Conservation (phyloP, 2,797 vertebrate genomes). For the Coregonus suidteri region DNA sequence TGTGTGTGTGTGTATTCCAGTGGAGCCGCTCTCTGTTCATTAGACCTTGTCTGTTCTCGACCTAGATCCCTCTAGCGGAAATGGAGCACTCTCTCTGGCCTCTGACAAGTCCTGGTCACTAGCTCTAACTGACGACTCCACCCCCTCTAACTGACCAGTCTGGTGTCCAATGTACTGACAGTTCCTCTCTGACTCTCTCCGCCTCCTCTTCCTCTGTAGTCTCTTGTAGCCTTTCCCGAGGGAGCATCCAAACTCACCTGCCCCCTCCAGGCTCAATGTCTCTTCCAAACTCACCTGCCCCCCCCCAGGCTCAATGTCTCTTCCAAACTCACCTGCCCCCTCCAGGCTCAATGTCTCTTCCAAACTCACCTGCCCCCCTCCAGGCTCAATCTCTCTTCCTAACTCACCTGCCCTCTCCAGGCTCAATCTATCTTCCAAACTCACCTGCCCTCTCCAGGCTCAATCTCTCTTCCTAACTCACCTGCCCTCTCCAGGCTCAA, state of each 20-base stretch:
- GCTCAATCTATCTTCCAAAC: too few relatives aligned
- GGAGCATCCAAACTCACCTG: constrained; percentile 60
- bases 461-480: too few relatives aligned
- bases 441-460: too few relatives aligned
- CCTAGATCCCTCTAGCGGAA: constrained; percentile 99
- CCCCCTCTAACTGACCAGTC: constrained; percentile 92
- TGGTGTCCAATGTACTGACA: constrained; percentile 90
- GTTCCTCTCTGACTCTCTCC: constrained; percentile 61
- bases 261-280: constrained; percentile 26
- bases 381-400: too few relatives aligned
- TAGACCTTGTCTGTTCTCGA: constrained; percentile 87
- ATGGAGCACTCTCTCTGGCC: constrained; percentile 98
- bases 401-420: too few relatives aligned
- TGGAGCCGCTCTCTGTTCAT: constrained; percentile 76
- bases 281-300: constrained; percentile 44
- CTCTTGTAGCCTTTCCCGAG: constrained; percentile 45
- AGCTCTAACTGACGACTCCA: constrained; percentile 96
- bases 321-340: constrained; percentile 43
- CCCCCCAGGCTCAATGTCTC: constrained; percentile 25
- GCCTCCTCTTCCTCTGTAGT: constrained; percentile 37
- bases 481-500: too few relatives aligned
- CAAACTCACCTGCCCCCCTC: too few relatives aligned
- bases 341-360: constrained; percentile 24
- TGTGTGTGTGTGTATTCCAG: constrained; percentile 43
- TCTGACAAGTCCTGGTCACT: constrained; percentile 98